Percentiles rank a stretch among this genome's conserved stretches.
phyloP scores from a whole-genome alignment of 2,797 vertebrate species.

The Dryobates pubescens region DNA sequence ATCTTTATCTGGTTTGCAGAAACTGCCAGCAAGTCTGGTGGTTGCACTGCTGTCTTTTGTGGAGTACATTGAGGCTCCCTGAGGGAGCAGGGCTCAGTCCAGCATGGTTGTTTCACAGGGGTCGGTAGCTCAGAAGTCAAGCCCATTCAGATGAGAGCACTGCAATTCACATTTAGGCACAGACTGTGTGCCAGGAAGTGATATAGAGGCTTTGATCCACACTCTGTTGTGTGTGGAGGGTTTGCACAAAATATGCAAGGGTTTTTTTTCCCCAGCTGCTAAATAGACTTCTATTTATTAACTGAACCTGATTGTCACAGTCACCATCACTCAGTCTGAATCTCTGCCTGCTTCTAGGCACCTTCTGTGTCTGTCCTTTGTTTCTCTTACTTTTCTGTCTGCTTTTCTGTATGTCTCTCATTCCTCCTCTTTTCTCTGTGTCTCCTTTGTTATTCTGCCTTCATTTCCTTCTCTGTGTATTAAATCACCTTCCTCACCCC shows the following conservation, averaged over 20 bases:
- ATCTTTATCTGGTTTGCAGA: constrained; percentile 14
- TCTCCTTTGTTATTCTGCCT: constrained; percentile 33
- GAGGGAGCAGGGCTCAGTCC: constrained; percentile 19
- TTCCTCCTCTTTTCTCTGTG: background rate
- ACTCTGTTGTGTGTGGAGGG: background rate
- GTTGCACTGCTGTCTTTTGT: constrained; percentile 8
- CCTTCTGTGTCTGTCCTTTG: background rate
- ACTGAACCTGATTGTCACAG: background rate
- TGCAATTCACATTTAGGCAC: constrained; percentile 25
- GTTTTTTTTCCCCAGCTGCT: background rate
- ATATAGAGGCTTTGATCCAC: constrained; percentile 17
- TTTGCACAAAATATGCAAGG: constrained; percentile 1
- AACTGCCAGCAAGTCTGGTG: constrained; percentile 14
- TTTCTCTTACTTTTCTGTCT: constrained; percentile 13
- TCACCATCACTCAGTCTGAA: background rate
- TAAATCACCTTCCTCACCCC: constrained; percentile 57
- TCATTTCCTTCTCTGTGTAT: constrained; percentile 22
- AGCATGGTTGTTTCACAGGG: constrained; percentile 15
- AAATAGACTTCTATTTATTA: constrained; percentile 26
- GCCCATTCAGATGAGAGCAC: background rate
- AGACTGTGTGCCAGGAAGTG: constrained; percentile 7
- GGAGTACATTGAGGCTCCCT: background rate
- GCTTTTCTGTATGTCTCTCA: background rate
- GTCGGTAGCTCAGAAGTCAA: background rate
- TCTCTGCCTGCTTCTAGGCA: background rate